Conservation (phyloP, 2,113 vertebrate species). For the Dasyurus viverrinus region DNA sequence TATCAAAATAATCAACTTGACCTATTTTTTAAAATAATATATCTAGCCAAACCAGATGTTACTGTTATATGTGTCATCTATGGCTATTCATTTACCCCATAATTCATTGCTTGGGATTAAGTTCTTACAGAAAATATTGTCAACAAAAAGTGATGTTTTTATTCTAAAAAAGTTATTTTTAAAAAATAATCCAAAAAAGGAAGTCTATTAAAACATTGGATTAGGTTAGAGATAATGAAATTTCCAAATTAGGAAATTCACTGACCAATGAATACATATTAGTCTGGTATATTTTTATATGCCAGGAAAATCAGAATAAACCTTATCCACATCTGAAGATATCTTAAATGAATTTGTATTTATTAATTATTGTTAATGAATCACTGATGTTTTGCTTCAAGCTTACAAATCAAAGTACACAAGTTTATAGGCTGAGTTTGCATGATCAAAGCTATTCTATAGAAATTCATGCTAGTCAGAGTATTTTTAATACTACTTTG, state of each 20-base stretch:
- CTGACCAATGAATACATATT: conserved; percentile 30
- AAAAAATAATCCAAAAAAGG: not conserved
- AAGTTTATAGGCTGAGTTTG: conserved; percentile 34
- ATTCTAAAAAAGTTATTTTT: not conserved
- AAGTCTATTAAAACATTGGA: conserved; percentile 1
- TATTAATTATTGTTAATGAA: conserved; percentile 61
- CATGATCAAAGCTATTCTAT: conserved; percentile 32
- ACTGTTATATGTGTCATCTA: conserved; percentile 55
- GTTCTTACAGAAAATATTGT: conserved; percentile 5
- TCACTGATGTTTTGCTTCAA: conserved; percentile 55
- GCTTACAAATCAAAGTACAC: not conserved
- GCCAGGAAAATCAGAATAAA: conserved; percentile 46
- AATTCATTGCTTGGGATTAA: conserved; percentile 34
- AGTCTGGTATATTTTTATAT: conserved; percentile 43
- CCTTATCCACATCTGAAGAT: conserved; percentile 62
- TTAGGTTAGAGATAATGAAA: conserved; percentile 23
- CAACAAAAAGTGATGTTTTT: not conserved
- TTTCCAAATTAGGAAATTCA: not conserved
- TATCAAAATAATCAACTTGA: conserved; percentile 56
- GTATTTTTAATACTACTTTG: conserved; percentile 39
- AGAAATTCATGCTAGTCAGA: conserved; percentile 6
- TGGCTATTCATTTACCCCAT: conserved; percentile 26
- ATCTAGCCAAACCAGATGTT: conserved; percentile 45
- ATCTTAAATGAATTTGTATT: conserved; percentile 58
- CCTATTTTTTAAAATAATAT: conserved; percentile 57